Evolutionary conservation across 2,113 vertebrate species (phyloP).

Genomic region (Chascanopsetta lugubris): DNA sequence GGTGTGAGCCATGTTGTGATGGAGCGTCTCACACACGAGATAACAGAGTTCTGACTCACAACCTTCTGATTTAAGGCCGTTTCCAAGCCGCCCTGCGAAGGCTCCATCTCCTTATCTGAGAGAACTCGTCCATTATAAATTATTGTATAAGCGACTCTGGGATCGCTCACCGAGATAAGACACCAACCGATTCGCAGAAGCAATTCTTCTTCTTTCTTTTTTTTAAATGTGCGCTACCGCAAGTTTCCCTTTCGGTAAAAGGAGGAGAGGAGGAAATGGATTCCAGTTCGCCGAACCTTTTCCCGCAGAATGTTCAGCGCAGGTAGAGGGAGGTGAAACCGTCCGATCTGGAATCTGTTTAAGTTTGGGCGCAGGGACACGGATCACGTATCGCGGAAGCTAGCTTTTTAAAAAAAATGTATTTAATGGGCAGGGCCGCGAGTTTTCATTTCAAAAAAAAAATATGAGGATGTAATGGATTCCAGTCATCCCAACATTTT

Average conservation of each 20-base stretch:
- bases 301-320: conserved; percentile 68
- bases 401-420: no score
- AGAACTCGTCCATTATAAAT: conserved; percentile 50
- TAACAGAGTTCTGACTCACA: conserved; percentile 16
- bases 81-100: conserved; percentile 17
- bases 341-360: conserved; percentile 83
- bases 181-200: conserved; percentile 27
- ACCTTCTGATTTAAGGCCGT: conserved; percentile 52
- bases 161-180: conserved; percentile 48
- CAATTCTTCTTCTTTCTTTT: no score
- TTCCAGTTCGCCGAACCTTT: conserved; percentile 58
- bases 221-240: conserved; percentile 8
- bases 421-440: conserved; percentile 8
- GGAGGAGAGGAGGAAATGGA: conserved; percentile 44
- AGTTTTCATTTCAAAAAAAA: conserved; percentile 54
- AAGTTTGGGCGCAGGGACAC: conserved; percentile 76
- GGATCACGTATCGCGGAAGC: no score
- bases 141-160: conserved; percentile 19
- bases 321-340: conserved; percentile 79
- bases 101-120: conserved; percentile 38
- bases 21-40: conserved; percentile 45
- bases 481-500: conserved; percentile 58
- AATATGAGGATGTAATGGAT: conserved; percentile 47
- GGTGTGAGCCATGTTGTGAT: conserved; percentile 22
- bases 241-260: conserved; percentile 56